A percentile compares a stretch with the other conserved stretches of the same genome.
phyloP scores from a whole-genome alignment of 2,888 invertebrate genomes.

The Zaprionus obscuricornis region DNA sequence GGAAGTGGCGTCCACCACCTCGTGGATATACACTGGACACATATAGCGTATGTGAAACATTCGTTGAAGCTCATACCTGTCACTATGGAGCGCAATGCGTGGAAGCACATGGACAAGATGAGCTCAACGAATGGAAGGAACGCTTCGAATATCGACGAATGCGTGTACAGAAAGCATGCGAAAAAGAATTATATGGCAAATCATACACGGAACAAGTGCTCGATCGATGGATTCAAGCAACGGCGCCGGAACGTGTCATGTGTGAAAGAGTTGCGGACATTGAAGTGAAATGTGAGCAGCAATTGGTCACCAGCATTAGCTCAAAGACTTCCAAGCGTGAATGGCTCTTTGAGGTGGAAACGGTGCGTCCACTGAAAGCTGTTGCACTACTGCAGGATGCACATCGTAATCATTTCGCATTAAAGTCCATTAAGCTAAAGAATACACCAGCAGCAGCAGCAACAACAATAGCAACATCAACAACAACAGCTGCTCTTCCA shows the following conservation, averaged over 20 bases:
- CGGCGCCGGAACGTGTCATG: constrained; percentile 87
- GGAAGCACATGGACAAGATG: constrained; percentile 89
- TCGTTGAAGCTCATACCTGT: constrained; percentile 85
- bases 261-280: constrained; percentile 86
- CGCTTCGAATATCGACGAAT: constrained; percentile 88
- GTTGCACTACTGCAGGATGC: constrained; percentile 89
- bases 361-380: constrained; percentile 85
- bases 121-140: constrained; percentile 89
- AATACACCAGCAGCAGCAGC: constrained; percentile 22
- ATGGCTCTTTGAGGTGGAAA: constrained; percentile 86
- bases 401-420: constrained; percentile 87
- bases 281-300: constrained; percentile 85
- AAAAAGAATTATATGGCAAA: constrained; percentile 88
- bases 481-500: too few relatives aligned
- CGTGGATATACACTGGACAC: constrained; percentile 87
- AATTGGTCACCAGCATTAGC: constrained; percentile 86
- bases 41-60: constrained; percentile 87
- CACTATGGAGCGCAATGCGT: constrained; percentile 89
- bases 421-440: constrained; percentile 84
- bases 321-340: constrained; percentile 86
- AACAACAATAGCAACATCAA: too few relatives aligned
- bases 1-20: constrained; percentile 88
- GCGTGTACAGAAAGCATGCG: constrained; percentile 87
- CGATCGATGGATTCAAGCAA: constrained; percentile 86
- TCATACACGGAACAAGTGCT: constrained; percentile 86